Percentiles rank a stretch among this genome's conserved stretches.
These are phyloP conservation scores for Grammomys surdaster DNA, from an alignment of 2,113 vertebrate species.

Conservation along the genomic window DNA sequence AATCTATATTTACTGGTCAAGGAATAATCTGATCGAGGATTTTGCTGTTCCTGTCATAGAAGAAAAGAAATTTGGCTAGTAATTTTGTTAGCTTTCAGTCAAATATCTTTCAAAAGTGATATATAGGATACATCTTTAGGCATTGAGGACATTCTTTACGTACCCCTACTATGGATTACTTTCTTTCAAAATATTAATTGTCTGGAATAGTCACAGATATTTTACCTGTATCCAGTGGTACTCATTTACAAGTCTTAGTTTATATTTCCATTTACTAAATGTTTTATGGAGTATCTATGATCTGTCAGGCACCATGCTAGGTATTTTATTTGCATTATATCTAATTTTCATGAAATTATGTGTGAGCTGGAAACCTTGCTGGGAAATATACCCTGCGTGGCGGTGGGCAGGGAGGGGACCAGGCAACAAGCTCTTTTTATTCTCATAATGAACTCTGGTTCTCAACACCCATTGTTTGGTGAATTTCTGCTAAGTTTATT, in stretches of 20 bases:
- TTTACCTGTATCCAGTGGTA: background rate
- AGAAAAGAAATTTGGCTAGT: conserved; percentile 37
- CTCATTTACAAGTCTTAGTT: conserved; percentile 51
- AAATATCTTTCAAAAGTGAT: conserved; percentile 60
- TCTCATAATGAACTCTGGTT: conserved; percentile 49
- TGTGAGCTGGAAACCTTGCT: background rate
- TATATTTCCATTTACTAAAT: conserved; percentile 51
- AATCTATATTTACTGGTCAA: conserved; percentile 28
- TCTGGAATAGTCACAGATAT: conserved; percentile 1
- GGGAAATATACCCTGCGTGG: background rate
- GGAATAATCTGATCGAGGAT: background rate
- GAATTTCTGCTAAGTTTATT: conserved; percentile 47
- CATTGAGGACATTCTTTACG: conserved; percentile 27
- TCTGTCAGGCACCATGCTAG: background rate
- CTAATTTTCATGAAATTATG: conserved; percentile 31
- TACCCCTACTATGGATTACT: conserved; percentile 39
- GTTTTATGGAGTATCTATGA: conserved; percentile 34
- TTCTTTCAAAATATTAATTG: conserved; percentile 55
- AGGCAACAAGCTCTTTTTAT: background rate
- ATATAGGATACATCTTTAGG: background rate
- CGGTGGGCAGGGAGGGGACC: background rate
- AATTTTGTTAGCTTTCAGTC: conserved; percentile 42
- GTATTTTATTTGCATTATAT: conserved; percentile 40
- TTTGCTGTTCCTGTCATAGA: conserved; percentile 21
- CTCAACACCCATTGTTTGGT: conserved; percentile 32